These are phyloP conservation scores for Psittacula echo DNA, from an alignment of 2,797 vertebrate genomes.

Conservation along the genomic window DNA sequence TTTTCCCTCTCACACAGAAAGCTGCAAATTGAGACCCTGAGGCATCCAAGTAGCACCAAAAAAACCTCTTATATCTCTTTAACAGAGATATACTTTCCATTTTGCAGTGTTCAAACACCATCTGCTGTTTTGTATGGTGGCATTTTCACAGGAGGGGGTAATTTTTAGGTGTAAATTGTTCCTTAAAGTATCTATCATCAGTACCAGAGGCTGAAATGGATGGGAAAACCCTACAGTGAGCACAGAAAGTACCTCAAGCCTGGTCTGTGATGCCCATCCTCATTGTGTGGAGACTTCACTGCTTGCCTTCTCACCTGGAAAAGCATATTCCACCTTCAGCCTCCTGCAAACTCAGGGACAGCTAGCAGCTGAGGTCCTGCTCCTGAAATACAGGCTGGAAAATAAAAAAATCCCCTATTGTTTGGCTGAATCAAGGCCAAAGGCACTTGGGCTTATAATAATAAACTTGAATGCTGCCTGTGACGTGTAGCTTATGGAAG, in stretches of 20 bases:
- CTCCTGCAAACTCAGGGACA: not conserved
- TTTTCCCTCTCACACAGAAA: not conserved
- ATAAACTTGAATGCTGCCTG: not conserved
- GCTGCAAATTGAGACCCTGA: not conserved
- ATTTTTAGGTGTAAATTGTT: constrained; percentile 28
- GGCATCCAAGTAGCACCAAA: accelerated
- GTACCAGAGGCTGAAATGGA: not conserved
- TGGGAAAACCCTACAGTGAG: not conserved
- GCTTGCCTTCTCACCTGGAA: not conserved
- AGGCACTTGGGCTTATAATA: not conserved
- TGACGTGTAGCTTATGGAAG: accelerated
- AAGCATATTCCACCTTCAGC: not conserved
- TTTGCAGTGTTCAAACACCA: constrained; percentile 55
- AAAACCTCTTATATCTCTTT: not conserved
- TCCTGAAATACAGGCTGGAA: not conserved
- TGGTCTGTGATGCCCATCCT: not conserved
- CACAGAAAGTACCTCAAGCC: not conserved
- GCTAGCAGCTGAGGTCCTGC: not conserved
- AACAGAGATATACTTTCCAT: not conserved
- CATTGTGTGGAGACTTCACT: accelerated
- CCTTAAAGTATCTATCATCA: not conserved
- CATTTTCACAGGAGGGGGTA: not conserved
- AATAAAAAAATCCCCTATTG: not conserved
- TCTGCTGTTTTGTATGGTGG: constrained; percentile 1
- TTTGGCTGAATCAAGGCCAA: not conserved